phyloP scores from a whole-genome alignment of 2,113 vertebrate genomes.

The Progne subis region DNA sequence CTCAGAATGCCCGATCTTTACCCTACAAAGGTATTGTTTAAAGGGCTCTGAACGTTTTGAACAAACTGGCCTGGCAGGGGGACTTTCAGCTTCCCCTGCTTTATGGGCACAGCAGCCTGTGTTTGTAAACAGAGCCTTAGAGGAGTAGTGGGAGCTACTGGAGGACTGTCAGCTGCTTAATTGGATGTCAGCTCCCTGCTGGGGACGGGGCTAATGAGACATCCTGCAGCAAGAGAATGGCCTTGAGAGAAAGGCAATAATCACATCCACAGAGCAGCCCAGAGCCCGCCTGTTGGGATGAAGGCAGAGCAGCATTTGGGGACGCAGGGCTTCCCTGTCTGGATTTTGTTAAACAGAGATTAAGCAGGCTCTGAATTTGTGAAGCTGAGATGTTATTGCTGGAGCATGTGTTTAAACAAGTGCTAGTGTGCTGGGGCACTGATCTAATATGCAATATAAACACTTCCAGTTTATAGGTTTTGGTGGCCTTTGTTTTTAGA shows the following conservation, averaged over 20 bases:
- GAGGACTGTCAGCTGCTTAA: constrained; percentile 79
- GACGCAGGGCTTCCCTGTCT: constrained; percentile 29
- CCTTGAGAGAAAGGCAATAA: constrained; percentile 57
- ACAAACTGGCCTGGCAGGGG: constrained; percentile 78
- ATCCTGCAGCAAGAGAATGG: constrained; percentile 33
- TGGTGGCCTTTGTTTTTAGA: neutral
- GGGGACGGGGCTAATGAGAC: constrained; percentile 75
- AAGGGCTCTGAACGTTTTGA: constrained; percentile 66
- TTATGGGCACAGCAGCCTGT: constrained; percentile 73
- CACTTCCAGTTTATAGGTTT: neutral
- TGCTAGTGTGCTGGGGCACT: neutral
- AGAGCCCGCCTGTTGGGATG: constrained; percentile 57
- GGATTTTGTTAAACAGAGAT: constrained; percentile 33
- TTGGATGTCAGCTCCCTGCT: constrained; percentile 78
- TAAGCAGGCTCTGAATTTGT: constrained; percentile 51
- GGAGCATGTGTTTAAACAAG: neutral
- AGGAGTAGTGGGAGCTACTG: constrained; percentile 68
- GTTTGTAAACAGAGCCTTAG: constrained; percentile 84
- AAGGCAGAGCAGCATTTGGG: constrained; percentile 71
- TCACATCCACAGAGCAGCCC: constrained; percentile 49
- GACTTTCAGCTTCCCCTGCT: constrained; percentile 62
- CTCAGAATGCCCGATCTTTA: constrained; percentile 62
- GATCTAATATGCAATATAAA: neutral
- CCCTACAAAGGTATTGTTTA: constrained; percentile 71
- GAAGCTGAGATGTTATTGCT: neutral